Evolutionary conservation across 2,113 vertebrate species (phyloP).

Genomic region (Cinclus cinclus): DNA sequence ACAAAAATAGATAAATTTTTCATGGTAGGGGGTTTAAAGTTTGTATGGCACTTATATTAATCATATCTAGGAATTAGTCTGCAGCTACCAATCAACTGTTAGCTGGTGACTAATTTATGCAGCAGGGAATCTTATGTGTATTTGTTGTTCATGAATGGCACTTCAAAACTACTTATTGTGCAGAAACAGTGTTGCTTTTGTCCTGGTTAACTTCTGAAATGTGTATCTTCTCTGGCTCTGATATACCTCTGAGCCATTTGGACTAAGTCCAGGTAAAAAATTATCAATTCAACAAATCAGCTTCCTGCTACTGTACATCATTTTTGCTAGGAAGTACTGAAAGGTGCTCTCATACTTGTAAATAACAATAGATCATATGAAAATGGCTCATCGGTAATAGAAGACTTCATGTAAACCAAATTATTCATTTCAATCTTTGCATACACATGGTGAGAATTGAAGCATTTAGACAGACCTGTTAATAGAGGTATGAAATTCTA

Average conservation of each 20-base stretch:
- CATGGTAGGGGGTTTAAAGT: not conserved
- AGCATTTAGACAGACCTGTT: not conserved
- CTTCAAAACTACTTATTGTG: slow-evolving; percentile 5
- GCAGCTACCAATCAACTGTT: not conserved
- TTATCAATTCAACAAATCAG: slow-evolving; percentile 62
- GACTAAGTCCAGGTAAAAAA: slow-evolving; percentile 51
- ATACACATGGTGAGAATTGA: not conserved
- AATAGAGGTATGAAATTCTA: not conserved
- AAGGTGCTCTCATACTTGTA: slow-evolving; percentile 52
- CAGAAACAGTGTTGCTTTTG: slow-evolving; percentile 25
- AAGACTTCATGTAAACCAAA: not conserved
- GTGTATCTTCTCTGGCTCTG: slow-evolving; percentile 33
- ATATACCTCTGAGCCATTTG: slow-evolving; percentile 53
- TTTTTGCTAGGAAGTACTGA: slow-evolving; percentile 39
- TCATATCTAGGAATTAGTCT: not conserved
- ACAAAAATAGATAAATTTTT: not conserved
- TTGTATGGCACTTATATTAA: not conserved
- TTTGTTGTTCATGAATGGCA: not conserved
- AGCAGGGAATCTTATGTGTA: not conserved
- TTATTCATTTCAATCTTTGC: slow-evolving; percentile 9
- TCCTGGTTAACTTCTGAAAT: slow-evolving; percentile 15
- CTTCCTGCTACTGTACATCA: slow-evolving; percentile 27
- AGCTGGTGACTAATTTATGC: not conserved
- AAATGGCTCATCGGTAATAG: not conserved
- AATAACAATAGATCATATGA: not conserved